Evolutionary conservation across 2,888 invertebrate genomes (phyloP), one percentile per base, ranked within the genome.

Genomic region (Clitarchus hookeri): DNA sequence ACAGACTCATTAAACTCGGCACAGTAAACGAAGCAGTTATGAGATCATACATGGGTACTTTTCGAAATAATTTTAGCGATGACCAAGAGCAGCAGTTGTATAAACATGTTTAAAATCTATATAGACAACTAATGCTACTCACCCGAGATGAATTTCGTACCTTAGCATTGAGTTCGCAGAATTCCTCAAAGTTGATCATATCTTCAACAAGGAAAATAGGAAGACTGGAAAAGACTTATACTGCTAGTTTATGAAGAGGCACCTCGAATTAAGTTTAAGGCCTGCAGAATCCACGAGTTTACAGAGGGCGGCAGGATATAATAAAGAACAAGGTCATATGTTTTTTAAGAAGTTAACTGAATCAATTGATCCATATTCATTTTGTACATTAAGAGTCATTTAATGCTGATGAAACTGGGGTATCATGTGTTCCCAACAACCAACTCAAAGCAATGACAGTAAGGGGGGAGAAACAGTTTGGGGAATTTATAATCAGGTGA

Each of bases 401-500:
- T 77, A 89, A 89, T 83, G 84, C 48, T n/a, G 87, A 89, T 84
- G 87, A 89, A 85, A 89, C 88, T 23, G 88, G 88, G 2, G 84
- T 88, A n/a, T 86, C 48, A 12, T 84, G 53, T 25, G 88, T 88
- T 9, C 88, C 88, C 44, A 84, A 87, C 19, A 84, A 87, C 79
- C 84, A 54, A 1, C 13, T 77, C 0, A 88, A 88, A 87, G 88
- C 88, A 6, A 23, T 65, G 36, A 83, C 77, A 65, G 16, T 36
- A 16, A 85, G 6, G 25, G 85, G 85, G 13, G 83, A 65, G 26
- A 84, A 84, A 84, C 84, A 44, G 48, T 11, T 9, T 23, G 25
- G 44, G 36, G 54, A 85, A 8, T 65, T 23, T n/a, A n/a, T 19
- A 84, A 36, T 84, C 78, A 27, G 6, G 44, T 44, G 84, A 65